Evolutionary conservation across 2,888 invertebrate genomes (phyloP).

Genomic region (Tetrapedia diversipes): DNA sequence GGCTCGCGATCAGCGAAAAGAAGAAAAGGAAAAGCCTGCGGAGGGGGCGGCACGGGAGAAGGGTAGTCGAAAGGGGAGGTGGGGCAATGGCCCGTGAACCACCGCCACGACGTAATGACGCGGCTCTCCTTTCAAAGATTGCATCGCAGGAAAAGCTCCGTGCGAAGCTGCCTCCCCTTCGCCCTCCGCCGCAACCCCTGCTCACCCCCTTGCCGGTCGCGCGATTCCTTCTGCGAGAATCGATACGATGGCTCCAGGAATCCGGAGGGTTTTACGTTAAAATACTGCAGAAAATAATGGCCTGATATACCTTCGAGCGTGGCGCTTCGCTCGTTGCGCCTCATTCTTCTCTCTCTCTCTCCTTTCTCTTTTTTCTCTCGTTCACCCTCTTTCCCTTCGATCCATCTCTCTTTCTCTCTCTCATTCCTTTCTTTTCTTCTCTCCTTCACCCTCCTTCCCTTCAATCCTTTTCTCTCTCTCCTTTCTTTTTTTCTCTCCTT

Average conservation of each 20-base stretch:
- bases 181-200: conserved; percentile 66
- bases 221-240: conserved; percentile 71
- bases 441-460: too few relatives aligned
- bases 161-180: conserved; percentile 67
- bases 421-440: too few relatives aligned
- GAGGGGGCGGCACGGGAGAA: conserved; percentile 47
- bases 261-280: conserved; percentile 77
- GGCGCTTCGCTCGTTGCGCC: conserved; percentile 47
- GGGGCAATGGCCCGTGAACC: conserved; percentile 82
- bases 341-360: conserved; percentile 33
- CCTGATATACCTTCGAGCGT: conserved; percentile 65
- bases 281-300: conserved; percentile 78
- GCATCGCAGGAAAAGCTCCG: conserved; percentile 82
- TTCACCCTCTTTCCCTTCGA: conserved; percentile 20
- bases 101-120: conserved; percentile 81
- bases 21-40: conserved; percentile 69
- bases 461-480: too few relatives aligned
- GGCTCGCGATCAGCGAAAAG: conserved; percentile 65
- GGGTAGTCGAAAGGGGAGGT: conserved; percentile 68
- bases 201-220: conserved; percentile 61
- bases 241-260: conserved; percentile 79
- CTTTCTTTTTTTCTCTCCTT: conserved; percentile 19
- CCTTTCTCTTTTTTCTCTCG: conserved; percentile 38
- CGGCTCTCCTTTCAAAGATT: conserved; percentile 83
- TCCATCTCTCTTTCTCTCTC: too few relatives aligned